Conservation (phyloP, 2,113 vertebrate species). For the Miniopterus natalensis region DNA sequence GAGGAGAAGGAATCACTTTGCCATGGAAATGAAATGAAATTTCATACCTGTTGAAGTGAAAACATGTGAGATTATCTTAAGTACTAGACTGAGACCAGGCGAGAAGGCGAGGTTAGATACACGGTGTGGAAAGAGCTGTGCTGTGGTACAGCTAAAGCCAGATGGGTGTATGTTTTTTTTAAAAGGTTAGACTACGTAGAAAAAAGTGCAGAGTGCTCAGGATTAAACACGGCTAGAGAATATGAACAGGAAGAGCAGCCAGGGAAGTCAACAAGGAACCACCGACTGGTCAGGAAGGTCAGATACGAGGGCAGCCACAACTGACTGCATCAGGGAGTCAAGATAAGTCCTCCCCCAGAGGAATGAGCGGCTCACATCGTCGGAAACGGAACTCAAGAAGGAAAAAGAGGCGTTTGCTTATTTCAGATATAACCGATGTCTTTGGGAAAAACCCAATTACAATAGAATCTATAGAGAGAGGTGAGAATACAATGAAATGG, state of each 20-base stretch:
- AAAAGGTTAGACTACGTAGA: neutral
- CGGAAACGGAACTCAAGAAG: neutral
- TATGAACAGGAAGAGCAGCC: neutral
- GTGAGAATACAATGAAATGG: neutral
- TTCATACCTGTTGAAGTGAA: neutral
- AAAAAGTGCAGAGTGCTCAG: neutral
- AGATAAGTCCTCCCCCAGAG: neutral
- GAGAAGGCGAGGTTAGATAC: neutral
- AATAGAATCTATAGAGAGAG: neutral
- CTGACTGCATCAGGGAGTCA: neutral
- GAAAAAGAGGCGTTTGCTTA: neutral
- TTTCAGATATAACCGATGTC: neutral
- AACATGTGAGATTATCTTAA: conserved; percentile 6
- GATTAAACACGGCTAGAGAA: conserved; percentile 8
- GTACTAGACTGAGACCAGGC: neutral
- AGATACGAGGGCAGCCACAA: neutral
- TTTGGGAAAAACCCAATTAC: neutral
- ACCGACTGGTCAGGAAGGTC: neutral
- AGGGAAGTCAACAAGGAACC: conserved; percentile 8
- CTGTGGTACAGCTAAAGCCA: neutral
- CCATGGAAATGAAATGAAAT: conserved; percentile 35
- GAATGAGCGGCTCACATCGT: neutral
- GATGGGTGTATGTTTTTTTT: neutral
- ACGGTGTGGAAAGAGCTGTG: neutral
- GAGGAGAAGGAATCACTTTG: neutral